Percentiles rank a stretch among this genome's conserved stretches.
Conservation (phyloP, 2,888 invertebrate species). For the Alitta virens region DNA sequence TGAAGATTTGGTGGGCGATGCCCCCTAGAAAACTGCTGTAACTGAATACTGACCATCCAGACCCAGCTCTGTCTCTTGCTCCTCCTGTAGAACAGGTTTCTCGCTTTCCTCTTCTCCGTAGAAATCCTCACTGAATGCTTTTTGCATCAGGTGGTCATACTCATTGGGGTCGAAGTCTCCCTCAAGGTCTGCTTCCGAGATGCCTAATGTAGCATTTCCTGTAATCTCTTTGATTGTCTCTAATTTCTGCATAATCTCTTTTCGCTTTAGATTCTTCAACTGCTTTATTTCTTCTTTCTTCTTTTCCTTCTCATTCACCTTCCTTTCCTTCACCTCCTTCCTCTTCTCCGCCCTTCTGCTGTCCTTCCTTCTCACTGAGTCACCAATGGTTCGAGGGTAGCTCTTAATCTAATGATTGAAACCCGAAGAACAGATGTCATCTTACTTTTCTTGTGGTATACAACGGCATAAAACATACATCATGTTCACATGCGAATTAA, state of each 20-base stretch:
- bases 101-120: conserved; percentile 71
- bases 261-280: conserved; percentile 79
- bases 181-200: conserved; percentile 78
- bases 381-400: conserved; percentile 85
- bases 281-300: conserved; percentile 85
- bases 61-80: conserved; percentile 9
- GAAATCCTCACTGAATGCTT: conserved; percentile 82
- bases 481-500: too few relatives aligned
- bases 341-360: conserved; percentile 77
- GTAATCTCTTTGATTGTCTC: conserved; percentile 82
- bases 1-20: too few relatives aligned
- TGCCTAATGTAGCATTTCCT: conserved; percentile 73
- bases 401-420: conserved; percentile 69
- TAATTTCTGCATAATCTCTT: conserved; percentile 88
- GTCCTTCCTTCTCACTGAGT: conserved; percentile 78
- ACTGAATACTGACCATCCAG: conserved; percentile 10
- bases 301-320: conserved; percentile 63
- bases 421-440: too few relatives aligned
- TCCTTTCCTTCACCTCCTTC: conserved; percentile 61
- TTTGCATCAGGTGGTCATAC: conserved; percentile 79
- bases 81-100: conserved; percentile 76
- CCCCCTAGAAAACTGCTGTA: too few relatives aligned
- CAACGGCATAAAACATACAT: too few relatives aligned
- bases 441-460: too few relatives aligned
- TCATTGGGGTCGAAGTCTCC: conserved; percentile 76